A percentile compares a stretch with the other conserved stretches of the same genome.
Evolutionary conservation across 2,888 invertebrate genomes (phyloP).

Genomic region (Heliconius aoede): DNA sequence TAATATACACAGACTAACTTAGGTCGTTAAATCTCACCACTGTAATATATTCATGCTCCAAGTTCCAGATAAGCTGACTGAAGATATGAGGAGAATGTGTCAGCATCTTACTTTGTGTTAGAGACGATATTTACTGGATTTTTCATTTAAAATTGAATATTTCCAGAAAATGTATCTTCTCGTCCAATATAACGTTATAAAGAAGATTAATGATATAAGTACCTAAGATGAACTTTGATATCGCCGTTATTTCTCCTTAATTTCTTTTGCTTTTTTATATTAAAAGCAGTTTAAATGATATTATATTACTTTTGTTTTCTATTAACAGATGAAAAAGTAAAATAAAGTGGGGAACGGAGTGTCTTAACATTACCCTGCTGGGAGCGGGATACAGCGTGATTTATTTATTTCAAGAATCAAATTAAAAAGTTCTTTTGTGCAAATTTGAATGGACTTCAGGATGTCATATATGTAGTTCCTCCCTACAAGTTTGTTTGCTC

Average conservation of each 20-base stretch:
- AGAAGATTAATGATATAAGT: background rate
- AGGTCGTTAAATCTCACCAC: slow-evolving; percentile 36
- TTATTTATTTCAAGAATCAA: too few species aligned
- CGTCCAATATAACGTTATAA: background rate
- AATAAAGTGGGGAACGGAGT: too few species aligned
- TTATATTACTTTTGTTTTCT: too few species aligned
- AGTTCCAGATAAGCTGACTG: slow-evolving; percentile 41
- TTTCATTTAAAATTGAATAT: slow-evolving; percentile 17
- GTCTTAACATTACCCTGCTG: too few species aligned
- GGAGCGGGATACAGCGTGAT: too few species aligned
- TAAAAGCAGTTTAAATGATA: background rate
- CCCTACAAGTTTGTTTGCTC: too few species aligned
- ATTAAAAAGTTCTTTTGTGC: background rate
- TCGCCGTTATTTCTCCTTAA: background rate
- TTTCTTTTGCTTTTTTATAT: background rate
- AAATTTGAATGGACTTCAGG: background rate
- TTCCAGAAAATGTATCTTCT: background rate
- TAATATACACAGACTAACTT: slow-evolving; percentile 18
- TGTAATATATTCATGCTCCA: slow-evolving; percentile 40
- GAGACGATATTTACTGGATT: background rate
- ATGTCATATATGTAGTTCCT: background rate
- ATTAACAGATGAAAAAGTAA: too few species aligned
- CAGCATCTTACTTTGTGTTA: slow-evolving; percentile 38
- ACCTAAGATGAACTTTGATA: background rate
- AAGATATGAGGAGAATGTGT: slow-evolving; percentile 40